Conservation (phyloP, 1,140 invertebrate species). For the Bombus ignitus region DNA sequence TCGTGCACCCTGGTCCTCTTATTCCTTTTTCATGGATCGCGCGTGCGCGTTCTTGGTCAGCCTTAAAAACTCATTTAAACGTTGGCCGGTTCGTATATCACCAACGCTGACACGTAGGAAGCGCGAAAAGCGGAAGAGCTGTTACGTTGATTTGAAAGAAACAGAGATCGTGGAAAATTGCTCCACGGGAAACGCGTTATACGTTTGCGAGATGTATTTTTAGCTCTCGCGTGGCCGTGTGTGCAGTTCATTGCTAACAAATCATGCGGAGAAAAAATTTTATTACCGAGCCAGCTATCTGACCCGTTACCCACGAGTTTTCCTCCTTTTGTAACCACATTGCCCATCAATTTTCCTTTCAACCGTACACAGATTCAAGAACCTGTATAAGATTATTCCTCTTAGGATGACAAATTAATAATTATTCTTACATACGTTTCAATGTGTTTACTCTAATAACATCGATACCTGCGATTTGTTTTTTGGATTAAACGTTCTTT, state of each 20-base stretch:
- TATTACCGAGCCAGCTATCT: slow-evolving; percentile 55
- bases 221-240: slow-evolving; percentile 32
- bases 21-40: background rate
- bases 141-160: slow-evolving; percentile 54
- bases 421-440: background rate
- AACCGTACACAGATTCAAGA: background rate
- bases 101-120: slow-evolving; percentile 1
- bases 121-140: slow-evolving; percentile 27
- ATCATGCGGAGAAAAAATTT: slow-evolving; percentile 57
- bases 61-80: slow-evolving; percentile 32
- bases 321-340: slow-evolving; percentile 24
- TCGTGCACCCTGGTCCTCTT: no score
- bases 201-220: slow-evolving; percentile 46
- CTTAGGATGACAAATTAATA: background rate
- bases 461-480: background rate
- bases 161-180: slow-evolving; percentile 40
- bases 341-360: slow-evolving; percentile 24
- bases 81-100: slow-evolving; percentile 18
- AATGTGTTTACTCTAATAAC: background rate
- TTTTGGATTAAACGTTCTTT: background rate
- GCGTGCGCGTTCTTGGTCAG: background rate
- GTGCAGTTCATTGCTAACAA: slow-evolving; percentile 57
- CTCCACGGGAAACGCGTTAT: slow-evolving; percentile 42
- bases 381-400: background rate
- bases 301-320: slow-evolving; percentile 33